A percentile compares a stretch with the other conserved stretches of the same genome.
Evolutionary conservation across 2,888 invertebrate genomes (phyloP).

Genomic region (Xanthorhoe designata): DNA sequence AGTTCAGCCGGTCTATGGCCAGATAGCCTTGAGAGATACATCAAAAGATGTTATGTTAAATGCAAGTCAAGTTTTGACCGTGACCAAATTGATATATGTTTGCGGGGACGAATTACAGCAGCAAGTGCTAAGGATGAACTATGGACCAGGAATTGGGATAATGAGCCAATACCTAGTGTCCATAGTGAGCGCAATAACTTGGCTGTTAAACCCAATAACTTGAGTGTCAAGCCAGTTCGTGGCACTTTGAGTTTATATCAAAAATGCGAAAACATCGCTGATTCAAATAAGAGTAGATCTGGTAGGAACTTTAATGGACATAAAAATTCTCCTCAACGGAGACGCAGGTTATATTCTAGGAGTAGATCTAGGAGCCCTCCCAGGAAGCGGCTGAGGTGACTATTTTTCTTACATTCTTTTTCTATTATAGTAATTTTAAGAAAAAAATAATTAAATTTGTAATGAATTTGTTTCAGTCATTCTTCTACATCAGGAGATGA

Average conservation of each 20-base stretch:
- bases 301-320: conserved; percentile 58
- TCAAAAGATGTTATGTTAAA: conserved; percentile 96
- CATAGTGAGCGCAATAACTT: conserved; percentile 91
- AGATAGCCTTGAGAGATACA: conserved; percentile 93
- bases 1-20: conserved; percentile 89
- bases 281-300: conserved; percentile 58
- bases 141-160: conserved; percentile 97
- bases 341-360: conserved; percentile 67
- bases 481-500: conserved; percentile 84
- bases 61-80: conserved; percentile 95
- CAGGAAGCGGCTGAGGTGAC: conserved; percentile 80
- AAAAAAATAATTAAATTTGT: conserved; percentile 8
- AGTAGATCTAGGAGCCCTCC: conserved; percentile 80
- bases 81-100: conserved; percentile 96
- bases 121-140: conserved; percentile 95
- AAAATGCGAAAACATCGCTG: conserved; percentile 72
- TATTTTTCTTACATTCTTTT: neutral
- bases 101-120: conserved; percentile 97
- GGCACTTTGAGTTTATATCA: conserved; percentile 86
- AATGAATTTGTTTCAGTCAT: conserved; percentile 68
- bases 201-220: conserved; percentile 87
- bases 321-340: conserved; percentile 70
- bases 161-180: conserved; percentile 96
- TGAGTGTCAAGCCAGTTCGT: conserved; percentile 87
- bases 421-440: neutral